Base-by-base conservation (phyloP, 2,113 vertebrate species). In the Paedocypris sp. region DNA sequence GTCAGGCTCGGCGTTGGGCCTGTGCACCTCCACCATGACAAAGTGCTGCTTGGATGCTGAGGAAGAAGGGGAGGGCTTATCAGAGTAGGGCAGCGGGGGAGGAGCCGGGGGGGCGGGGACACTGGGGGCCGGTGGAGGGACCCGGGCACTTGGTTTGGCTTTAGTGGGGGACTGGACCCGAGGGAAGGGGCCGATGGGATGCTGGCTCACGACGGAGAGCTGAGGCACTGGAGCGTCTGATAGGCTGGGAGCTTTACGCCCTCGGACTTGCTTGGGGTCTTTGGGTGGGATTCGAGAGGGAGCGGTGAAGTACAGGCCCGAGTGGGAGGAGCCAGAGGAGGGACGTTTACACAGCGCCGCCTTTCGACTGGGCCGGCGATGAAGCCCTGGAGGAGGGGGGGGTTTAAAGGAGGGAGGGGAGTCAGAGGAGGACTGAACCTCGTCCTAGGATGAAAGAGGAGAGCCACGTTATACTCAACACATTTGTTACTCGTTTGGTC, bases 1-100 rank as follows among this genome's bases (percentile, higher is more conserved):
- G 0, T 97, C 94, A 0, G 94, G 94, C 74, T 98, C 94, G 0
- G 90, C 88, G 70, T 97, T 93, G 1, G 89, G 90, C 16, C 87
- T 88, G 79, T 97, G 93, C 6, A 98, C 91, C 78, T 97, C 94
- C 77, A 98, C 94, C 78, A 89, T 86, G 56, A 98, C 92, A 70
- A 96, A 98, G 56, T 90, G 90, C 66, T 89, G 90, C 70, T 87
- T 88, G 20, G 75, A 71, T 59, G 58, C 42, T 0, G 71, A 45
- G 16, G 70, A 72, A 1, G 79, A 75, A 2, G 76, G 63, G 35
- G 75, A 43, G 39, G 72, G 50, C 68, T 85, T 79, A 59, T 83
- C 75, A 0, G 73, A 54, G 9, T 74, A 73, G 0, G 59, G 11
- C 6, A 52, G 60, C 4, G 46, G 66, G 23, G 62, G 47, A 12